Evolutionary conservation across 2,113 vertebrate species (phyloP).

Genomic region (Myiopsitta monachus): DNA sequence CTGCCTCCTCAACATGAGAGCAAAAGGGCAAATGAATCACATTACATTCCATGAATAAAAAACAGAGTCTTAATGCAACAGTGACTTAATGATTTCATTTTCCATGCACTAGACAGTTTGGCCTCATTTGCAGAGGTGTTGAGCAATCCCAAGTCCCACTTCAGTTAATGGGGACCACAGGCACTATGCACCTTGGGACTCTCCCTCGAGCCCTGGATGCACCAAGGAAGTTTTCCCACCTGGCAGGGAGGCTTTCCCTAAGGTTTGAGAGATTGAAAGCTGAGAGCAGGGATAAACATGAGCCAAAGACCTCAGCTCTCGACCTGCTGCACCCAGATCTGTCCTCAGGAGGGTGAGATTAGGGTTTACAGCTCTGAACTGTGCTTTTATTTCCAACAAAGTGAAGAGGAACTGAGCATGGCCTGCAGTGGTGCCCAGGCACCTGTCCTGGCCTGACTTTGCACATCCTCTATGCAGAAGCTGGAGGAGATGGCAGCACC

Average conservation of each 20-base stretch:
- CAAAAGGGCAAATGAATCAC: slow-evolving; percentile 68
- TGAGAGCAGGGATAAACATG: background rate
- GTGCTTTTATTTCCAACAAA: background rate
- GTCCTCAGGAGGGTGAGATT: background rate
- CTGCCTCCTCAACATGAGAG: slow-evolving; percentile 40
- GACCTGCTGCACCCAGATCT: background rate
- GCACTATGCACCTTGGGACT: background rate
- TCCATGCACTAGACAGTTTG: background rate
- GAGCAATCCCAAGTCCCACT: background rate
- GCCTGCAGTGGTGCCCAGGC: rapidly evolving
- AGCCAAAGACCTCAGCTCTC: background rate
- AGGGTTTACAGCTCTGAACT: background rate
- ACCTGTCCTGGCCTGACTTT: rapidly evolving
- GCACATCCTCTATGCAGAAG: rapidly evolving
- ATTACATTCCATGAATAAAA: slow-evolving; percentile 64
- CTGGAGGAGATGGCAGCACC: rapidly evolving
- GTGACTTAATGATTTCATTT: slow-evolving; percentile 36
- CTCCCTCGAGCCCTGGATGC: rapidly evolving
- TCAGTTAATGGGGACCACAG: background rate
- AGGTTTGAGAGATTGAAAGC: background rate
- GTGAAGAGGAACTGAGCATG: background rate
- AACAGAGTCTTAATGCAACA: slow-evolving; percentile 30
- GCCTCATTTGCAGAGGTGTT: slow-evolving; percentile 13
- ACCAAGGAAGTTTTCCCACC: background rate
- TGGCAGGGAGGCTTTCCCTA: background rate